Evolutionary conservation across 37 sponge, comb jelly and placozoan species (phyloP), one percentile per base, ranked within the genome.

Genomic region (Eunapius fragilis): DNA sequence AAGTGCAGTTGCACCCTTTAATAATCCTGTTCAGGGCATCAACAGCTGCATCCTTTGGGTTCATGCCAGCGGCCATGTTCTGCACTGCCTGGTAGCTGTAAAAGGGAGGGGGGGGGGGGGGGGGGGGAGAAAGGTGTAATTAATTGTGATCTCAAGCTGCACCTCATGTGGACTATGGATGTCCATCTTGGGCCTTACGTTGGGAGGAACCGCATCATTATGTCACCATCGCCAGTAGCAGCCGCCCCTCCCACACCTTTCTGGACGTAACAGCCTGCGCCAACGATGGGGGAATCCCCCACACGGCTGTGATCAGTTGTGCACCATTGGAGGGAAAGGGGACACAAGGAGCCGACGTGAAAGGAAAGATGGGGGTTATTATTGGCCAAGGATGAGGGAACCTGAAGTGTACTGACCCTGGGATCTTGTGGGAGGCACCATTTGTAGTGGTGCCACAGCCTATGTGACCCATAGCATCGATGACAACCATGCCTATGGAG

Each of bases 121-220:
- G 68, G 45, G 5, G 14, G 73, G 17, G 24, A 49, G 6, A 92
- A 67, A 48, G 36, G 47, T 32, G 12, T n/a, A n/a, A n/a, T n/a
- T n/a, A n/a, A n/a, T n/a, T n/a, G n/a, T n/a, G n/a, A n/a, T 41
- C 6, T 41, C 41, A 9, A 9, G 6, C 41, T 6, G 6, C 6
- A 41, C 41, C 41, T 9, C 41, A 41, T 6, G 6, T 41, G 41
- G 41, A 6, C 6, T 3, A 41, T 41, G 41, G 6, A 41, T 3
- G 41, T 41, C n/a, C 6, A 67, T 82, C 58, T 71, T 26, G 9
- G 72, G 6, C 6, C 80, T 69, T 80, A 97, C 89, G 91, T 89
- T 25, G 99, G 99, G 33, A 93, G 84, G 87, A 98, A 98, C 82
- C 97, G 91, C 99, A 98, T 98, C 99, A 98, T 98, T 31, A 96